These are phyloP conservation scores for Caenorhabditis panamensis DNA, from an alignment of 2,888 invertebrate genomes.

Conservation along the genomic window DNA sequence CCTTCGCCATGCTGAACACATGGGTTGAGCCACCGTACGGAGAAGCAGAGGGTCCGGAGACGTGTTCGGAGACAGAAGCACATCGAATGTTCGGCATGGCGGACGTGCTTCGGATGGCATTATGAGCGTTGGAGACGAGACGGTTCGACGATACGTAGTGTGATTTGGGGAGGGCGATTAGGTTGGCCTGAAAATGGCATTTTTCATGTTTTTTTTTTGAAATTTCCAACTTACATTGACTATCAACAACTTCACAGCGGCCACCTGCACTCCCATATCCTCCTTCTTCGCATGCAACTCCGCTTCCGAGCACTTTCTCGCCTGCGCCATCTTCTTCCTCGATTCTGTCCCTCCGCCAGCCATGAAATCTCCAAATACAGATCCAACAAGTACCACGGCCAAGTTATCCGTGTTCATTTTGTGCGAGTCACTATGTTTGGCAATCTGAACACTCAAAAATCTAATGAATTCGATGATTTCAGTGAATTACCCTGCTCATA, in stretches of 20 bases:
- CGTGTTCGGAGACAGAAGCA: slow-evolving; percentile 25
- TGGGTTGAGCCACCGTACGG: slow-evolving; percentile 6
- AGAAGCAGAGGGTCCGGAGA: neutral
- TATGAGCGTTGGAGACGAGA: slow-evolving; percentile 13
- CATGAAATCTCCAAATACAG: slow-evolving; percentile 68
- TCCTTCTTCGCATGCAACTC: slow-evolving; percentile 37
- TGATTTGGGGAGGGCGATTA: slow-evolving; percentile 44
- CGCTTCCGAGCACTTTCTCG: slow-evolving; percentile 20
- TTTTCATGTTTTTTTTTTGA: slow-evolving; percentile 1
- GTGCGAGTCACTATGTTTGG: slow-evolving; percentile 55
- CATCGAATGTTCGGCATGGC: slow-evolving; percentile 57
- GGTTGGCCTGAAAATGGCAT: slow-evolving; percentile 38
- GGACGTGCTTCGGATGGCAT: slow-evolving; percentile 42
- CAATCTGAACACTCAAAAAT: slow-evolving; percentile 53
- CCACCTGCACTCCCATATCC: slow-evolving; percentile 54
- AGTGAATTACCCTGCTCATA: slow-evolving; percentile 17
- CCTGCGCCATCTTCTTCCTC: slow-evolving; percentile 40
- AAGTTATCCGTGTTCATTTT: slow-evolving; percentile 72
- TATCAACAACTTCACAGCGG: slow-evolving; percentile 50
- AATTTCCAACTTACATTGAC: slow-evolving; percentile 29
- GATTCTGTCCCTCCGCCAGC: slow-evolving; percentile 50
- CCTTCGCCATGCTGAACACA: slow-evolving; percentile 40
- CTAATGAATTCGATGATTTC: too few relatives aligned
- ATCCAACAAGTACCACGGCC: slow-evolving; percentile 71
- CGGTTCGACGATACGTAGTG: slow-evolving; percentile 56